Evolutionary conservation across 2,113 vertebrate species (phyloP), one percentile per base, ranked within the genome.

Genomic region (Synchiropus splendidus): DNA sequence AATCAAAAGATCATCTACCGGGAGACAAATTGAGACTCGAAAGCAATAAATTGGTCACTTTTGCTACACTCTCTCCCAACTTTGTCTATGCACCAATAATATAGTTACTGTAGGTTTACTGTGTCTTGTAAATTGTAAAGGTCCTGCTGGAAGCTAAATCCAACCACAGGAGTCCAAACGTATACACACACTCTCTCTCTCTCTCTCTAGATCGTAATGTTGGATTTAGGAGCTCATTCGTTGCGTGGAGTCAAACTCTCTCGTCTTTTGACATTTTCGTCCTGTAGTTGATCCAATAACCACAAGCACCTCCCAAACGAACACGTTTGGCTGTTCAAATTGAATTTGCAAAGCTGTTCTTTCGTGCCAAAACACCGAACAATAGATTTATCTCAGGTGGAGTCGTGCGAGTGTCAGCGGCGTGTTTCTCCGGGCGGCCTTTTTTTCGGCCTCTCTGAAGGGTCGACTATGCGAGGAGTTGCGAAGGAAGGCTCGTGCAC

Each of bases 11-110:
- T 72, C 6, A 75, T 73, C 48, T 30, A 73, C 65, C 1, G 67
- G 68, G 77, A 76, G 77, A 75, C 54, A 50, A 65, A 73, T 67
- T 77, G 77, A 72, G 77, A 72, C 57, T 75, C 69, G 64, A 74
- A 84, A 87, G 85, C 84, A 87, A 87, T 87, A 87, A 85, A 84
- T 83, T 82, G 75, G 73, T 79, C 72, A 75, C 77, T 72, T 77
- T 78, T 74, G 75, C 73, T 71, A 74, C 71, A 58, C 58, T 54
- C 66, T 70, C 75, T 74, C 74, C 72, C 72, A 60, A 47, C 64
- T 76, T 81, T 80, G 77, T 82, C 83, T 85, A 85, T 86, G 83
- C 83, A 85, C 80, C 77, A 68, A 79, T 79, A 71, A 75, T 67
- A 70, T 69, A 74, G 74, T 71, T 81, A 78, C 80, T 79, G 77